A percentile compares a stretch with the other conserved stretches of the same genome.
Evolutionary conservation across 1,140 invertebrate species (phyloP).

Genomic region (Drosophila pachea): DNA sequence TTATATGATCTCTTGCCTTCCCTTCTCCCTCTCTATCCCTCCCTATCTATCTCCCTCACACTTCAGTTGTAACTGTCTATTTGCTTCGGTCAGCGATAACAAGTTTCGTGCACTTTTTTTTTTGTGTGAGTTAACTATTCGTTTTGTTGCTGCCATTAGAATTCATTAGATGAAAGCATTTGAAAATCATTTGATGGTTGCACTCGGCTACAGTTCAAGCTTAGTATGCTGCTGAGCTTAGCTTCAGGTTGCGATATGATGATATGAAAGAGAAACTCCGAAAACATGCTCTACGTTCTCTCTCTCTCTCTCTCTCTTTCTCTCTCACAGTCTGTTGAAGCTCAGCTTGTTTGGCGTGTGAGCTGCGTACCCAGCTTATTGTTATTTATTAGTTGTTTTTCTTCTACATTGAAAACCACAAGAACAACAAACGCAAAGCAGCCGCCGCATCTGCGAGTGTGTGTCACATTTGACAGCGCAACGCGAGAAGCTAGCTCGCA

Average conservation of each 20-base stretch:
- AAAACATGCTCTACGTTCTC: no score
- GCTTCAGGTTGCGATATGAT: no score
- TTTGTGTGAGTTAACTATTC: no score
- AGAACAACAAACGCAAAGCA: slow-evolving; percentile 17
- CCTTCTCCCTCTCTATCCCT: background rate
- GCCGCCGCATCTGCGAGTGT: slow-evolving; percentile 16
- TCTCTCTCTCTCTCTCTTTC: no score
- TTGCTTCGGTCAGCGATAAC: slow-evolving; percentile 12
- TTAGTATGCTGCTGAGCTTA: slow-evolving; percentile 7
- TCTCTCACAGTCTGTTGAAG: no score
- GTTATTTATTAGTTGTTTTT: slow-evolving; percentile 3
- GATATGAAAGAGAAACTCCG: no score
- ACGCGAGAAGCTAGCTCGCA: slow-evolving; percentile 36
- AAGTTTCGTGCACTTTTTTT: slow-evolving; percentile 19
- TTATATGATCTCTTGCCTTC: background rate
- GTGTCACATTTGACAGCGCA: slow-evolving; percentile 26
- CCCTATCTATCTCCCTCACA: background rate
- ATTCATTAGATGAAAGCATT: slow-evolving; percentile 39
- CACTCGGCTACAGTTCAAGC: slow-evolving; percentile 1
- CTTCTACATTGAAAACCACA: slow-evolving; percentile 7
- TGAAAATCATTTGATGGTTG: slow-evolving; percentile 9
- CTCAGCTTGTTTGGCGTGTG: background rate
- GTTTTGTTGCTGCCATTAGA: slow-evolving; percentile 8
- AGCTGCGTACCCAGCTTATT: slow-evolving; percentile 6
- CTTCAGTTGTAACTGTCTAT: slow-evolving; percentile 5